Evolutionary conservation across 2,888 invertebrate genomes (phyloP).

Genomic region (Eulithis testata): DNA sequence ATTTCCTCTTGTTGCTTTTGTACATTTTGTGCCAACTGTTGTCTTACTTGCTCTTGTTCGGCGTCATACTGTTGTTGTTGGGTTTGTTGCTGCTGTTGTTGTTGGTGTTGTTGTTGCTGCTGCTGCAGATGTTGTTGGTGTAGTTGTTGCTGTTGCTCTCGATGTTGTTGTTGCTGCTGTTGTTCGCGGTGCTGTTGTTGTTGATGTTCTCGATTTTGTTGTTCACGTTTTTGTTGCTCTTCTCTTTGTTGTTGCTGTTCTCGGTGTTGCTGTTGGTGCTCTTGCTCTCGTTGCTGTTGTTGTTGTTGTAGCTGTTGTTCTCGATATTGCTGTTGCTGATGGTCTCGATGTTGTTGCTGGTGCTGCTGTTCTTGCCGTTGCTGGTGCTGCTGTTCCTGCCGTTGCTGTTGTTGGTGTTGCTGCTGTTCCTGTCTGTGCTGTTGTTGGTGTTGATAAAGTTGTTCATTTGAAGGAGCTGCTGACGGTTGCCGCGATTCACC

Average conservation of each 20-base stretch:
- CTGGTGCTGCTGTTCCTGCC: constrained; percentile 42
- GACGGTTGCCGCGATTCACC: constrained; percentile 55
- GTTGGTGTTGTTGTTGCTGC: constrained; percentile 53
- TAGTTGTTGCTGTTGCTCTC: constrained; percentile 54
- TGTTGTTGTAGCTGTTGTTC: constrained; percentile 45
- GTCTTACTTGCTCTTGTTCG: constrained; percentile 73
- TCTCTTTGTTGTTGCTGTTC: constrained; percentile 25
- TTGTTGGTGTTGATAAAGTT: constrained; percentile 45
- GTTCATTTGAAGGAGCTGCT: constrained; percentile 44
- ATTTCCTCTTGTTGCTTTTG: constrained; percentile 83
- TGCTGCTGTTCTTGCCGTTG: constrained; percentile 45
- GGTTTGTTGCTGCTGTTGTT: constrained; percentile 56
- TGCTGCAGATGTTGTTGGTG: constrained; percentile 56
- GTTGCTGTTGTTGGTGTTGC: constrained; percentile 39
- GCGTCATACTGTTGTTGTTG: constrained; percentile 71
- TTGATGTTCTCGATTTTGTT: constrained; percentile 41
- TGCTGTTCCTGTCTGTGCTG: constrained; percentile 43
- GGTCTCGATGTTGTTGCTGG: constrained; percentile 16
- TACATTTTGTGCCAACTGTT: constrained; percentile 75
- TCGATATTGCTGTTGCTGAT: constrained; percentile 39
- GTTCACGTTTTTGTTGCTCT: constrained; percentile 46
- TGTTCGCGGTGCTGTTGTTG: constrained; percentile 49
- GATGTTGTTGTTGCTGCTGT: constrained; percentile 51
- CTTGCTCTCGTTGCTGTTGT: constrained; percentile 40
- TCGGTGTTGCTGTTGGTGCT: constrained; percentile 43